Evolutionary conservation across 2,113 vertebrate genomes (phyloP).

Genomic region (Tenrec ecaudatus): DNA sequence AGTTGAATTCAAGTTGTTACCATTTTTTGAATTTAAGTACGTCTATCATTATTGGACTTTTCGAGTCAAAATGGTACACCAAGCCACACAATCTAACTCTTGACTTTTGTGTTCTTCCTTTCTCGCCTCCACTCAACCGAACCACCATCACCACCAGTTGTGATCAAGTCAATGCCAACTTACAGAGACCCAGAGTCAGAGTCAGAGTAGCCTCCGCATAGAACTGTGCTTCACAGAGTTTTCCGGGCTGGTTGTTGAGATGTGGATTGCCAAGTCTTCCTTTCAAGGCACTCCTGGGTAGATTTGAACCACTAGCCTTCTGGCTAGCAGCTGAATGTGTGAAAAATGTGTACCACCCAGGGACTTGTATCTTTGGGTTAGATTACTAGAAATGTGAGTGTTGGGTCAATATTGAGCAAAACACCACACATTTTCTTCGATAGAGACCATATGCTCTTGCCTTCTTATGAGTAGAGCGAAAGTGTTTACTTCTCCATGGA

Average conservation of each 20-base stretch:
- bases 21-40: slow-evolving; percentile 10
- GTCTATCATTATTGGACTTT: neutral
- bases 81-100: neutral
- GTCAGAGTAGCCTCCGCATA: neutral
- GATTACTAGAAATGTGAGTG: neutral
- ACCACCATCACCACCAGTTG: neutral
- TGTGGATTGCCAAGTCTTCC: neutral
- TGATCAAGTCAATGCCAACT: neutral
- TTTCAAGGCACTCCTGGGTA: neutral
- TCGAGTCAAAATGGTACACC: neutral
- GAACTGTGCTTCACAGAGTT: neutral
- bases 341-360: neutral
- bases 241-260: neutral
- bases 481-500: neutral
- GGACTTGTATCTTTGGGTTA: neutral
- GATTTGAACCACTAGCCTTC: neutral
- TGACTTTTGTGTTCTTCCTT: neutral
- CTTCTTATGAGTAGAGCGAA: neutral
- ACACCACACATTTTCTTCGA: neutral
- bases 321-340: neutral
- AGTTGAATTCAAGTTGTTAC: neutral
- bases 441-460: neutral
- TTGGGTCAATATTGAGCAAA: neutral
- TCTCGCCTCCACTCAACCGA: neutral
- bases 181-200: neutral